These are phyloP conservation scores for Dasypus novemcinctus DNA, from an alignment of 2,113 vertebrate genomes.

Conservation along the genomic window DNA sequence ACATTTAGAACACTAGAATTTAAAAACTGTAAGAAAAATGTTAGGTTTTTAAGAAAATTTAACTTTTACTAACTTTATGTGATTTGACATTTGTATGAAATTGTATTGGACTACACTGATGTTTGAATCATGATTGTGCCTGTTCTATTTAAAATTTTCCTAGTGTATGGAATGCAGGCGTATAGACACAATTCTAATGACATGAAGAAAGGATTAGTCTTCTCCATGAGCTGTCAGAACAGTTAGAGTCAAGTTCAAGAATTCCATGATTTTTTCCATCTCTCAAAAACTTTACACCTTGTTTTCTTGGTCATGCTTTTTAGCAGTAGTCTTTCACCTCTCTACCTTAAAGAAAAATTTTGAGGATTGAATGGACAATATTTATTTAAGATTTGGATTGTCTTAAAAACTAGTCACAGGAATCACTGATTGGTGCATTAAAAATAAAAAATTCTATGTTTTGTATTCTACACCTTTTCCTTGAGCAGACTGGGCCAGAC, in stretches of 20 bases:
- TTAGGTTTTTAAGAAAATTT: background rate
- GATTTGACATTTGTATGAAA: background rate
- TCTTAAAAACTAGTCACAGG: background rate
- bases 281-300: background rate
- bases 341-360: slow-evolving; percentile 63
- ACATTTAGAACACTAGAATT: background rate
- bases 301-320: background rate
- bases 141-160: background rate
- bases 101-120: background rate
- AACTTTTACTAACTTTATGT: slow-evolving; percentile 24
- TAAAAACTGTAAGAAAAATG: background rate
- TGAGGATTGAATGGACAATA: slow-evolving; percentile 3
- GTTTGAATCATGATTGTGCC: background rate
- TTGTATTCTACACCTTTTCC: background rate
- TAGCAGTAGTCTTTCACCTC: background rate
- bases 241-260: background rate
- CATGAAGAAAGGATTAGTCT: background rate
- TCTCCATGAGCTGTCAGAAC: background rate
- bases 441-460: too few relatives aligned
- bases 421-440: background rate
- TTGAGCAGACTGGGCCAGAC: background rate
- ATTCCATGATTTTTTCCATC: background rate
- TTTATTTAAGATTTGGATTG: background rate
- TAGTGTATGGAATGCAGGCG: background rate
- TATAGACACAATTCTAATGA: background rate